Evolutionary conservation across 2,797 vertebrate genomes (phyloP).

Genomic region (Hydrolagus colliei): DNA sequence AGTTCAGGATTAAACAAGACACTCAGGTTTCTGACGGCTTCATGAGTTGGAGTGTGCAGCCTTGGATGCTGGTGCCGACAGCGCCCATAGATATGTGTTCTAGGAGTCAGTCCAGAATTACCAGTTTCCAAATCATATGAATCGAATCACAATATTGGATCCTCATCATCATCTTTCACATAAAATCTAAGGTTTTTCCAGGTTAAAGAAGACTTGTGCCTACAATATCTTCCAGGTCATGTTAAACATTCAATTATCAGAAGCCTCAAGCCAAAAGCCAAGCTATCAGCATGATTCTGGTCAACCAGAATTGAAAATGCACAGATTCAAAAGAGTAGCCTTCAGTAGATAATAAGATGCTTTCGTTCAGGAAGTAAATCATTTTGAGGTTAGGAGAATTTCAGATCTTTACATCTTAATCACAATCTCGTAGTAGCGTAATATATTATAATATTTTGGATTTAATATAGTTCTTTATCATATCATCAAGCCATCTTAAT

Average conservation of each 20-base stretch:
- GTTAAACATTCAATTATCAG: too few relatives aligned
- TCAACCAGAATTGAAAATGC: not conserved
- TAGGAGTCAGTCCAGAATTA: not conserved
- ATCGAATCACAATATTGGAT: not conserved
- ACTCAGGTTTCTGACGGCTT: too few relatives aligned
- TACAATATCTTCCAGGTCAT: not conserved
- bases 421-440: too few relatives aligned
- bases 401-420: too few relatives aligned
- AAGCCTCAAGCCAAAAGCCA: not conserved
- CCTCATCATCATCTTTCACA: not conserved
- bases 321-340: not conserved
- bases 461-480: too few relatives aligned
- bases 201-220: not conserved
- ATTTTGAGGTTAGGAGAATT: too few relatives aligned
- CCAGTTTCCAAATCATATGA: not conserved
- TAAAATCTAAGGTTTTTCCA: not conserved
- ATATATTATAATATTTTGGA: too few relatives aligned
- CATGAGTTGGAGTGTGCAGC: too few relatives aligned
- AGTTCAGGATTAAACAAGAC: too few relatives aligned
- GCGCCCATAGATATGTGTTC: not conserved
- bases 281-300: too few relatives aligned
- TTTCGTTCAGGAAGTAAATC: not conserved
- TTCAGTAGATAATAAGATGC: not conserved
- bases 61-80: too few relatives aligned
- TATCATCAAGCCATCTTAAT: too few relatives aligned